Conservation (phyloP, 2,797 vertebrate genomes). For the Pseudocheirus occidentalis region DNA sequence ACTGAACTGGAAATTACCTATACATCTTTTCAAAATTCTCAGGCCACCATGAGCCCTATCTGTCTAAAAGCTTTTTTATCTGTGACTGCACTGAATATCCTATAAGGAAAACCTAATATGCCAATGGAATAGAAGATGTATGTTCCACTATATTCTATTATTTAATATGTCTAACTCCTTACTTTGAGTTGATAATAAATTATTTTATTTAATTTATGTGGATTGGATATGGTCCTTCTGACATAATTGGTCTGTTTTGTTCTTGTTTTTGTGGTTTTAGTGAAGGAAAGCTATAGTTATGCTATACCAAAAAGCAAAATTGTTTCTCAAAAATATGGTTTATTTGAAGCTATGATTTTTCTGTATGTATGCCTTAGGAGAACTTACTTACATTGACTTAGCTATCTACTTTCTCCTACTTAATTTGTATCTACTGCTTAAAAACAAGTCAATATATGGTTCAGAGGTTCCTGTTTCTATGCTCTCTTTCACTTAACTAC, state of each 20-base stretch:
- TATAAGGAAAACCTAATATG: conserved; percentile 21
- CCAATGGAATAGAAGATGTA: conserved; percentile 1
- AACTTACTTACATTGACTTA: conserved; percentile 24
- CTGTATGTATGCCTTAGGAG: neutral
- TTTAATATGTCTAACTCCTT: conserved; percentile 19
- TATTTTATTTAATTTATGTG: conserved; percentile 19
- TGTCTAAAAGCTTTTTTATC: conserved; percentile 43
- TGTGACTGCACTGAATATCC: neutral
- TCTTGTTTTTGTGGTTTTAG: neutral
- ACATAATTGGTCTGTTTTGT: neutral
- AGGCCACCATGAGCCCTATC: neutral
- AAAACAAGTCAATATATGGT: neutral
- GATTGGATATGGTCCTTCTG: neutral
- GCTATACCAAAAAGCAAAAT: neutral
- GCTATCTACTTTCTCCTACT: neutral
- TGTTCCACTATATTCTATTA: neutral
- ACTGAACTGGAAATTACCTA: conserved; percentile 46
- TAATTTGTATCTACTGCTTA: neutral
- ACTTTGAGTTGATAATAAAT: conserved; percentile 2
- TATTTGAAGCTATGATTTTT: conserved; percentile 7
- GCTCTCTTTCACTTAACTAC: neutral
- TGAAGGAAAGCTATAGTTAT: neutral
- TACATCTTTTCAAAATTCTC: conserved; percentile 27
- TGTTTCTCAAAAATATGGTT: neutral
- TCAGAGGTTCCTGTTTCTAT: conserved; percentile 10